Percentiles rank a stretch among this genome's conserved stretches.
These are phyloP conservation scores for Artibeus jamaicensis DNA, from an alignment of 2,797 vertebrate species.

Conservation along the genomic window DNA sequence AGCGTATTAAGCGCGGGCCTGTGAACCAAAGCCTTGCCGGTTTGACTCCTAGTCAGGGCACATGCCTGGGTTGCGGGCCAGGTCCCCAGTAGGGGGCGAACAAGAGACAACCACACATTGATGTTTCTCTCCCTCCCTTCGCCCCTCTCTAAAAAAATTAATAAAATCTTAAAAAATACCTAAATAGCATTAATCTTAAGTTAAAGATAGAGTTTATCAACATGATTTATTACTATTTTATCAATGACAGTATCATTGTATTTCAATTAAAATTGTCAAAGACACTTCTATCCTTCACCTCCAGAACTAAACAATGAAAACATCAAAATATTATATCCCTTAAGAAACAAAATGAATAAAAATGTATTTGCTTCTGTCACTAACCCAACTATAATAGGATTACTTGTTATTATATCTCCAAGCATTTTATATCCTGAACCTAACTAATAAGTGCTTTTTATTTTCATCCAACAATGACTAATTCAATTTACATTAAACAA, in stretches of 20 bases:
- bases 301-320: not conserved
- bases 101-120: too few species aligned
- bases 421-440: fast-evolving
- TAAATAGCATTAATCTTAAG: not conserved
- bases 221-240: not conserved
- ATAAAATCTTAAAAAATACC: too few species aligned
- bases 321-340: constrained; percentile 60
- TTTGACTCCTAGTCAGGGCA: too few species aligned
- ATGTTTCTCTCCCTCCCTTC: too few species aligned
- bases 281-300: not conserved
- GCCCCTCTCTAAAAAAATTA: too few species aligned
- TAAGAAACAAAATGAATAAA: constrained; percentile 75
- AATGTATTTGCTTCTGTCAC: not conserved
- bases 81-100: too few species aligned
- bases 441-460: fast-evolving
- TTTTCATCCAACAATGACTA: fast-evolving
- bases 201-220: not conserved
- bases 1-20: too few species aligned
- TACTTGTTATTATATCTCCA: fast-evolving
- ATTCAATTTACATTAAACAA: not conserved
- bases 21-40: too few species aligned
- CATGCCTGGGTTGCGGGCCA: too few species aligned
- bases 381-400: fast-evolving
- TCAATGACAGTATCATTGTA: not conserved
- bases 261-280: not conserved